phyloP scores from a whole-genome alignment of 2,113 vertebrate species.

The Pseudorectes ferrugineus region DNA sequence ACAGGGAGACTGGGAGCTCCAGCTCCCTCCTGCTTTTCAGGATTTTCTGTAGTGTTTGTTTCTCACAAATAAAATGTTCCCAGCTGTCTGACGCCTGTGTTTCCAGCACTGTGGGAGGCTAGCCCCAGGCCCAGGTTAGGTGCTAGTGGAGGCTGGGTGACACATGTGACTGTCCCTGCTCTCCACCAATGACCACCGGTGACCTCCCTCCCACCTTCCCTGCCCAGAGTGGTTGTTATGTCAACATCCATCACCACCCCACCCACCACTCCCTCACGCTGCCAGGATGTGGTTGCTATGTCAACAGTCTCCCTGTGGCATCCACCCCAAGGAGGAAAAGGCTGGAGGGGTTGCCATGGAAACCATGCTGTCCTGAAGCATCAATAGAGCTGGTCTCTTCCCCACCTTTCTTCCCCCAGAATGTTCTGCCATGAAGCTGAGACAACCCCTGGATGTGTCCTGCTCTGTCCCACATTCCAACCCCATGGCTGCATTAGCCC shows the following conservation, averaged over 20 bases:
- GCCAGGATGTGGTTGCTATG: slow-evolving; percentile 16
- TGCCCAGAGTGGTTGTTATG: neutral
- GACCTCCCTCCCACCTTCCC: neutral
- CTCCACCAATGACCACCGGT: rapidly evolving
- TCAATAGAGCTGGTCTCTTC: neutral
- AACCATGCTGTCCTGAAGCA: neutral
- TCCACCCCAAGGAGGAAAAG: neutral
- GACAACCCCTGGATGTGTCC: rapidly evolving
- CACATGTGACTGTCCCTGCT: neutral
- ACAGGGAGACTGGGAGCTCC: neutral
- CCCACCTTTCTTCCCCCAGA: neutral
- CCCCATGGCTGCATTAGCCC: rapidly evolving
- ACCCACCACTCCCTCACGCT: neutral
- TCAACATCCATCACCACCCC: neutral
- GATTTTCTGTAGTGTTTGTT: neutral
- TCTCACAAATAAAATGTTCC: neutral
- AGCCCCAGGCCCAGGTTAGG: neutral
- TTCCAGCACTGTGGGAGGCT: neutral
- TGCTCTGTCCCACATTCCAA: neutral
- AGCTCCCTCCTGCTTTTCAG: neutral
- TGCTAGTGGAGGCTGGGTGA: rapidly evolving
- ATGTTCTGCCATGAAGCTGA: neutral
- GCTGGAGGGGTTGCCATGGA: neutral
- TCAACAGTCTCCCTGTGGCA: neutral
- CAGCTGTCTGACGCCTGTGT: neutral